phyloP scores from a whole-genome alignment of 2,113 vertebrate genomes.

The Stercorarius parasiticus region DNA sequence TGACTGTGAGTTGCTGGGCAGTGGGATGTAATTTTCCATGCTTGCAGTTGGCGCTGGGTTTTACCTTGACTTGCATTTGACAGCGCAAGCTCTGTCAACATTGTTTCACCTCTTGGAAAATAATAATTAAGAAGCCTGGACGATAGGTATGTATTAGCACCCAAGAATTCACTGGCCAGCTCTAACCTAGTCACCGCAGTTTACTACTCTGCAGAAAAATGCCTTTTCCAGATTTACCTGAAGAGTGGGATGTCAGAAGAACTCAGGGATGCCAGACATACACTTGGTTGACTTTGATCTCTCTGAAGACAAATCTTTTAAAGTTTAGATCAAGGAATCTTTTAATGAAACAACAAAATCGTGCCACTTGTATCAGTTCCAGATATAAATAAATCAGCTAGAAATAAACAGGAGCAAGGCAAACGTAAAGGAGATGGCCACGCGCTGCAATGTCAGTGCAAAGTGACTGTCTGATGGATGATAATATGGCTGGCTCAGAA shows the following conservation, averaged over 20 bases:
- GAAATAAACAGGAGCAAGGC: constrained; percentile 56
- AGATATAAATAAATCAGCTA: constrained; percentile 62
- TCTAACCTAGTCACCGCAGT: background rate
- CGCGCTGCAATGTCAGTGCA: constrained; percentile 37
- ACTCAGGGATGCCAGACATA: background rate
- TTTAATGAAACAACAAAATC: constrained; percentile 57
- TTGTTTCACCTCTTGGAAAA: background rate
- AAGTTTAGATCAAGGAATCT: constrained; percentile 56
- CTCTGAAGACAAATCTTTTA: constrained; percentile 46
- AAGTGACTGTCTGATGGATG: constrained; percentile 52
- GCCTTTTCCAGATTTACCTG: background rate
- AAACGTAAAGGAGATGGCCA: constrained; percentile 14
- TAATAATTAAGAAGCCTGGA: background rate
- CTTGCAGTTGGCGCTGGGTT: background rate
- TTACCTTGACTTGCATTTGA: constrained; percentile 15
- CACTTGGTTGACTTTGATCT: constrained; percentile 42
- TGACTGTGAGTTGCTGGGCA: constrained; percentile 43
- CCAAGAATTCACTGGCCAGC: background rate
- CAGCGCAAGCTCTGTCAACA: background rate
- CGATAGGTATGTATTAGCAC: background rate
- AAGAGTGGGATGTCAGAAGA: background rate
- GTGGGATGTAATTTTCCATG: constrained; percentile 54
- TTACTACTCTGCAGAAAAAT: background rate
- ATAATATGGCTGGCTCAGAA: background rate
- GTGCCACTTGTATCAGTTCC: constrained; percentile 23